phyloP scores from a whole-genome alignment of 2,888 invertebrate genomes.

The Chelonus formosanus region DNA sequence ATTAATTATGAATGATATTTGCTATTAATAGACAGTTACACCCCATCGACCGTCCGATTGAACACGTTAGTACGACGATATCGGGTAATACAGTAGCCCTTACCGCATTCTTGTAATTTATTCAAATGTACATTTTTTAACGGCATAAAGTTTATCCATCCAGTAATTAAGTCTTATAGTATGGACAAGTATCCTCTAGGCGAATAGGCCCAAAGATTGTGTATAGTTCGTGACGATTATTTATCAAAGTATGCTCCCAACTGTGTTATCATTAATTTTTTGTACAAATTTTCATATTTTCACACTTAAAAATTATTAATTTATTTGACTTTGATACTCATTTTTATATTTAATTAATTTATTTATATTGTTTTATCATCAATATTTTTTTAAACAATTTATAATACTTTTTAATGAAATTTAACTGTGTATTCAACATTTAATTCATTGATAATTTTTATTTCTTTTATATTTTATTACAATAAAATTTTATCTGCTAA shows the following conservation, averaged over 20 bases:
- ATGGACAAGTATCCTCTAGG: conserved; percentile 64
- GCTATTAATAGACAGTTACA: conserved; percentile 37
- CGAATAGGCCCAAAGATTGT: conserved; percentile 56
- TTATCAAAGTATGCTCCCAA: conserved; percentile 44
- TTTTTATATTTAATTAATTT: conserved; percentile 21
- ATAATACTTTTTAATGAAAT: no score
- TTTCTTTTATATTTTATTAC: no score
- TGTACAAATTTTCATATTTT: conserved; percentile 32
- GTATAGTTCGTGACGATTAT: conserved; percentile 51
- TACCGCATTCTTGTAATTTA: conserved; percentile 52
- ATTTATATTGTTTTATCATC: conserved; percentile 8
- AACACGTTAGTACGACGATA: conserved; percentile 55
- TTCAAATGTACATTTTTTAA: conserved; percentile 58
- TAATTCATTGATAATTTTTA: no score
- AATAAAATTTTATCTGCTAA: no score
- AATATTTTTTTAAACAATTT: neutral
- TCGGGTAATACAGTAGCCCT: conserved; percentile 60
- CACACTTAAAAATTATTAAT: neutral
- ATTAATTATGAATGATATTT: no score
- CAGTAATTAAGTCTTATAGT: conserved; percentile 64
- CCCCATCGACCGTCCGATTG: conserved; percentile 51
- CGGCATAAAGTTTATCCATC: conserved; percentile 57
- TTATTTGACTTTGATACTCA: conserved; percentile 11
- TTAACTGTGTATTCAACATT: no score
- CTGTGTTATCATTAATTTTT: conserved; percentile 31